phyloP scores from a whole-genome alignment of 2,113 vertebrate genomes.

The Myrmecobius fasciatus region DNA sequence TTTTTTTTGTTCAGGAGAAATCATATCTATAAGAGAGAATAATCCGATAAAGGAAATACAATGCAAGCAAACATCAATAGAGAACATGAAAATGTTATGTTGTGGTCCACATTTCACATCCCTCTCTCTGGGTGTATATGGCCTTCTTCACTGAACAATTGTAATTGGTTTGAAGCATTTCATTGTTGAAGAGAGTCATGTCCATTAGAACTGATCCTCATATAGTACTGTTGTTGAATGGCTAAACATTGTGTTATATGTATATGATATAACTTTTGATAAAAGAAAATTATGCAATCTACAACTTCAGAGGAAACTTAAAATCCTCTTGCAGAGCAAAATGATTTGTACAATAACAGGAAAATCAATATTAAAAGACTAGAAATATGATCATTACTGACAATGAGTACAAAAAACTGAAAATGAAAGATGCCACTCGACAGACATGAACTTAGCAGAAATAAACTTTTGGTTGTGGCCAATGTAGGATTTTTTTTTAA shows the following conservation, averaged over 20 bases:
- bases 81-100: no score
- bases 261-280: not conserved
- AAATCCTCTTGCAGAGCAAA: not conserved
- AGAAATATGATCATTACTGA: not conserved
- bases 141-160: no score
- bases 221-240: no score
- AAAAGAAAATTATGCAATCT: not conserved
- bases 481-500: not conserved
- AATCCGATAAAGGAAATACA: no score
- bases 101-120: no score
- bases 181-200: no score
- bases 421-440: not conserved
- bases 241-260: not conserved
- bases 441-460: not conserved
- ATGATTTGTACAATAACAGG: not conserved
- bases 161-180: no score
- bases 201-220: no score
- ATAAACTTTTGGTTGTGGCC: not conserved
- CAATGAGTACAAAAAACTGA: not conserved
- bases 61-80: no score
- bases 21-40: no score
- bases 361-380: not conserved
- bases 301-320: not conserved
- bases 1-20: no score
- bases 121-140: no score